Base-by-base conservation (phyloP, 2,797 vertebrate genomes). In the Tarsius wallacei region DNA sequence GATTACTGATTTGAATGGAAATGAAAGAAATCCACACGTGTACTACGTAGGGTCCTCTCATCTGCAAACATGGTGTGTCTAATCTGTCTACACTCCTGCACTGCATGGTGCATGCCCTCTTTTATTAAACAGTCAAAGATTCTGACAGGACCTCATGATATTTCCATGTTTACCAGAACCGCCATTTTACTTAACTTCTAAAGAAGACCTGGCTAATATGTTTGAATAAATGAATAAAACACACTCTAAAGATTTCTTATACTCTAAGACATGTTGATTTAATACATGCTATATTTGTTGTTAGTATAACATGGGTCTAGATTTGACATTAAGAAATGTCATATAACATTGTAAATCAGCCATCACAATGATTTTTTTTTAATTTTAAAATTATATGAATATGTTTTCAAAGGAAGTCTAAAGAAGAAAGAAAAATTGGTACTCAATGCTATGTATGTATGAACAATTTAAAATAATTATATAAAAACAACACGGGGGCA, bases 251-350 rank as follows among this genome's bases (percentile, higher is more conserved):
- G 31, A 33, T 61, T 51, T 28, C 57, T n/a, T 73, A 51, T 24
- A 51, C 57, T 63, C 15, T 49, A 63, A 88, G 57, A 16, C 15
- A 76, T 26, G 21, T 63, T 87, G 71, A n/a, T 61, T 73, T 63
- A 76, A 76, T 61, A 33, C 71, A 42, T 28, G 53, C 17, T 28
- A 28, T 4, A 28, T 42, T 76, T 61, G 28, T 31, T 61, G n/a
- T 87, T 63, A 76, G 31, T 73, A 31, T n/a, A 24, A 71, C 10
- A 49, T 63, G 9, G 73, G 24, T 49, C 57, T 76, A 76, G 13
- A 74, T 87, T 87, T 59, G 85, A 49, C 28, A 31, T 63, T 76
- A 42, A 87, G 86, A 87, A 61, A 76, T 42, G 55, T 61, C 55
- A 12, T 85, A 31, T 22, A 17, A 36, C 15, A 55, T 53, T 85